These are phyloP conservation scores for Micromesistius poutassou DNA, from an alignment of 2,797 vertebrate species.

Conservation along the genomic window DNA sequence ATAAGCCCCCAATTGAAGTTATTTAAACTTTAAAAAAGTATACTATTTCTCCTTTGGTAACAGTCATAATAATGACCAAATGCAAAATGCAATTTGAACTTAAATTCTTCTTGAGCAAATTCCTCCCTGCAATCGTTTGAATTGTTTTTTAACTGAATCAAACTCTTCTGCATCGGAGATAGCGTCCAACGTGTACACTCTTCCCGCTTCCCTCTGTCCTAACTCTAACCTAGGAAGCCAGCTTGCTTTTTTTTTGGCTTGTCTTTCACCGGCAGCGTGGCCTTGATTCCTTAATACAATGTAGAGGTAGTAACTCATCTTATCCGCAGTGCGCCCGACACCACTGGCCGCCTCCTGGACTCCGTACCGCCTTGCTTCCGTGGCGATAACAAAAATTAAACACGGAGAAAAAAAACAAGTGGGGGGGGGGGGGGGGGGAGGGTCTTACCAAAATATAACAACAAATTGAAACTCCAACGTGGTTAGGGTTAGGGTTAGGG, in stretches of 20 bases:
- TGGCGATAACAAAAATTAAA: not conserved
- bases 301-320: constrained; percentile 1
- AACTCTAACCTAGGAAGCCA: not conserved
- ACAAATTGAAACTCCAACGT: constrained; percentile 18
- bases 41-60: not conserved
- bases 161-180: not conserved
- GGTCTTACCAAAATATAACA: constrained; percentile 2
- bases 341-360: not conserved
- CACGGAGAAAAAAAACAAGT: constrained; percentile 9
- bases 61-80: constrained; percentile 6
- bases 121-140: constrained; percentile 1
- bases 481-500: constrained; percentile 21
- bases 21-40: constrained; percentile 9
- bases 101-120: constrained; percentile 2
- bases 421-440: constrained; percentile 26
- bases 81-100: not conserved
- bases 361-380: not conserved
- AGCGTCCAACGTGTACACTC: not conserved
- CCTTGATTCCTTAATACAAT: constrained; percentile 27
- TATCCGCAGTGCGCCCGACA: constrained; percentile 14
- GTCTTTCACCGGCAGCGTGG: constrained; percentile 30
- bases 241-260: not conserved
- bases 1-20: not conserved
- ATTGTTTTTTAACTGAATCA: not conserved
- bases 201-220: not conserved